Evolutionary conservation across 2,113 vertebrate genomes (phyloP).

Genomic region (Trogon surrucura): DNA sequence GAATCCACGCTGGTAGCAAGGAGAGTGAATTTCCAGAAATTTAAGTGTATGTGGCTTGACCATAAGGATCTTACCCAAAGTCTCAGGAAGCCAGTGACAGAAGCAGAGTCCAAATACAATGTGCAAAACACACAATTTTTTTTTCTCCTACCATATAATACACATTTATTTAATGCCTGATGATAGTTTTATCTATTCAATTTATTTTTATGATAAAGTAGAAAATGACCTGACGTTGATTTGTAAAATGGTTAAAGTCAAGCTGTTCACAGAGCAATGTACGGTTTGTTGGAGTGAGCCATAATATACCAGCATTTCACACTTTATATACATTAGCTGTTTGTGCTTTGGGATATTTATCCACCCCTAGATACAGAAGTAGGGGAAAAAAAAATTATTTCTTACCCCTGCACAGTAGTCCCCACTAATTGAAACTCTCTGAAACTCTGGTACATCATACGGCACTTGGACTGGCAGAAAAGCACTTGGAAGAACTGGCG

Average conservation of each 20-base stretch:
- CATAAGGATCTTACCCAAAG: background rate
- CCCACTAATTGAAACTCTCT: constrained; percentile 94
- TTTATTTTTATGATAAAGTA: background rate
- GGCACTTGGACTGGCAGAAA: constrained; percentile 42
- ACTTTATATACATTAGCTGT: background rate
- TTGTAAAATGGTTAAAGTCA: too few species aligned
- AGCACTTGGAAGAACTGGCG: constrained; percentile 36
- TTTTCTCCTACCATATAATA: background rate
- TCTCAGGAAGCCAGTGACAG: background rate
- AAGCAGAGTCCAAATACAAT: background rate
- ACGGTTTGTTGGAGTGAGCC: background rate
- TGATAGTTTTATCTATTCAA: background rate
- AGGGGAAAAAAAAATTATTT: background rate
- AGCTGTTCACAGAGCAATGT: background rate
- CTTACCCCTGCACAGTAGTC: constrained; percentile 98
- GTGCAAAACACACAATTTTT: background rate
- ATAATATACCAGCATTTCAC: background rate
- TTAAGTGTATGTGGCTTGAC: background rate
- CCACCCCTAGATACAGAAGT: background rate
- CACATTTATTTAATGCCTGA: background rate
- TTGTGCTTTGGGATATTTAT: background rate
- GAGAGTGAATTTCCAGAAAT: background rate
- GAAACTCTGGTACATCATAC: constrained; percentile 87
- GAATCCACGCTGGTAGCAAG: background rate
- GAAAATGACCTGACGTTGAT: background rate